Base-by-base conservation (phyloP, 1,140 invertebrate genomes). In the Aphelinus atriplicis region DNA sequence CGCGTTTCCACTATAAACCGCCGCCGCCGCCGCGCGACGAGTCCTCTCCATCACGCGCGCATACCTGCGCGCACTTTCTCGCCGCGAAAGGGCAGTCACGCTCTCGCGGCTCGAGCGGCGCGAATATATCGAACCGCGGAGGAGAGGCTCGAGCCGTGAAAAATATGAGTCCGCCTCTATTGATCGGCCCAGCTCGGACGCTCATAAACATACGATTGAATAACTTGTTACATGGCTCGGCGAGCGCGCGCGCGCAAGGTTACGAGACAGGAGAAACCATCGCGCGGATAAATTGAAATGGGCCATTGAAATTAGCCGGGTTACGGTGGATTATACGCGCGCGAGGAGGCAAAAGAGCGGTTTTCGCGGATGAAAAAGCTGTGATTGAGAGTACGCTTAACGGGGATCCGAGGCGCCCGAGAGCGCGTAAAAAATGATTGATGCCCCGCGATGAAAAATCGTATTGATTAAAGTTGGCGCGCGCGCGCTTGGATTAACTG, bases 181-280 rank as follows among this genome's bases (percentile, higher is more conserved):
- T 74, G 68, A 74, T 74, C 62, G 58, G 56, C 55, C n/a, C 26
- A 26, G 26, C 26, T 26, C 26, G 26, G 58, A 53, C 2, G 46
- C 53, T 69, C 66, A 70, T 75, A 70, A 75, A 75, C 26, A 26
- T 65, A 65, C 50, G n/a, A 51, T 75, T 64, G 60, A 69, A 70
- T 64, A 70, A 70, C 73, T 70, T 57, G 60, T 75, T 69, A 43
- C 60, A 50, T 45, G 58, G 26, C 26, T 60, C 61, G 26, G 47
- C 47, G 68, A 61, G 45, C 43, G 48, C 26, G 26, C 26, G 26
- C 26, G 26, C 26, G 26, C 26, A 26, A 26, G 26, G 26, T 26
- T 26, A 26, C 7, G 4, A 4, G n/a, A 26, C 26, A 26, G 5
- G 7, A 57, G 5, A 63, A 69, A 63, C 63, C 62, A 68, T 69